Conservation (phyloP, 2,113 vertebrate species). For the Camarhynchus parvulus region DNA sequence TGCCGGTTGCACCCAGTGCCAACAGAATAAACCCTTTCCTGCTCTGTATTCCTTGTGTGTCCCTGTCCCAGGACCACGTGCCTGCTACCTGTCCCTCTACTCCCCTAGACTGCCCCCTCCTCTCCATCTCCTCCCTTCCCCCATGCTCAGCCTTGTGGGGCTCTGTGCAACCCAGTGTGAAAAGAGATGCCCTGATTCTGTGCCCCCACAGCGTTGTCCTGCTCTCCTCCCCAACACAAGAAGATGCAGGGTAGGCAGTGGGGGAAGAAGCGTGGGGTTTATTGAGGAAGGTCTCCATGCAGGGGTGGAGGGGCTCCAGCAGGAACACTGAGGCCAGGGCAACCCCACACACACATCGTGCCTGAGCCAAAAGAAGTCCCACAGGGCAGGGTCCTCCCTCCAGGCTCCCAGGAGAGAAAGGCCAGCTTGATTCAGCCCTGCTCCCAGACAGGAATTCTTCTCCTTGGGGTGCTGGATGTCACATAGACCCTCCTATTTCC, state of each 20-base stretch:
- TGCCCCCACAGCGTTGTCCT: rapidly evolving
- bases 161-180: rapidly evolving
- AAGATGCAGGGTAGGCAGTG: background rate
- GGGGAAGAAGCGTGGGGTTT: constrained; percentile 3
- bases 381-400: background rate
- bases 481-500: background rate
- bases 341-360: background rate
- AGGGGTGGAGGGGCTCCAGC: background rate
- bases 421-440: background rate
- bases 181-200: background rate
- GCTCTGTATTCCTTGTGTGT: background rate
- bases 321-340: rapidly evolving
- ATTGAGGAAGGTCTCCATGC: constrained; percentile 34
- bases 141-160: rapidly evolving
- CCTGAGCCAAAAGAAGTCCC: background rate
- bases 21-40: background rate
- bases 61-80: background rate
- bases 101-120: background rate
- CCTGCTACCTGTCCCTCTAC: background rate
- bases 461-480: background rate
- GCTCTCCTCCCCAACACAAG: rapidly evolving
- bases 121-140: background rate
- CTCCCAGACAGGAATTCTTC: background rate
- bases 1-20: rapidly evolving
- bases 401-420: background rate